A percentile compares a stretch with the other conserved stretches of the same genome.
phyloP scores from a whole-genome alignment of 1,140 invertebrate genomes.

The Tyrophagus putrescentiae region DNA sequence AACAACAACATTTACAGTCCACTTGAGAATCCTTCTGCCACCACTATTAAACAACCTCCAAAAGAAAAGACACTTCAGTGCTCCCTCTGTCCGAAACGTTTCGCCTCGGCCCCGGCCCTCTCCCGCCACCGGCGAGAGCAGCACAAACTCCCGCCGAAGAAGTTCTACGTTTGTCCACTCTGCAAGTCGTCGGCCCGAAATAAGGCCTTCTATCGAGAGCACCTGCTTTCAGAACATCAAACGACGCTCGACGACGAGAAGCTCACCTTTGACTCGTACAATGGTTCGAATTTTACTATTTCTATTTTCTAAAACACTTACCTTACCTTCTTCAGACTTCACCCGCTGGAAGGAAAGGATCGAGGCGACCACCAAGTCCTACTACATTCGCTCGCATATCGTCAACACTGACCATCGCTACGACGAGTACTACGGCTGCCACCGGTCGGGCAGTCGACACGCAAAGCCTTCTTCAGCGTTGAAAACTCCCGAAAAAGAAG shows the following conservation, averaged over 20 bases:
- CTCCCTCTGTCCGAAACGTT: background rate
- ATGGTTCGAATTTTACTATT: background rate
- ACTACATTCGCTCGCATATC: background rate
- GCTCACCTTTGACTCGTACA: background rate
- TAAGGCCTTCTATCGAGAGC: background rate
- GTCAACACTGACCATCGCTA: background rate
- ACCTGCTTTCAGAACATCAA: background rate
- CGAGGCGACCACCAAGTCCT: background rate
- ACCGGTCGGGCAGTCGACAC: background rate
- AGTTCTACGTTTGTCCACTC: slow-evolving; percentile 2
- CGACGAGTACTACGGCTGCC: background rate
- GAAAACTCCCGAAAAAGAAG: too few relatives aligned
- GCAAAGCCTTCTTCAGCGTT: too few relatives aligned
- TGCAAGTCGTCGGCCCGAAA: background rate
- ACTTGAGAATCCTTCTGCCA: too few relatives aligned
- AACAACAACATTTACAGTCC: too few relatives aligned
- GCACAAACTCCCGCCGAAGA: background rate
- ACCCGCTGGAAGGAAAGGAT: background rate
- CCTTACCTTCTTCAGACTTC: background rate
- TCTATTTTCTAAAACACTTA: background rate
- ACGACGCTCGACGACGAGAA: background rate
- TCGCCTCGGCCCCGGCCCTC: background rate
- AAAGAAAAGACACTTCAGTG: too few relatives aligned
- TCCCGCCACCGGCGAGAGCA: background rate
- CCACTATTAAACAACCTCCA: too few relatives aligned